A percentile compares a stretch with the other conserved stretches of the same genome.
These are phyloP conservation scores for Orthosia gothica DNA, from an alignment of 2,888 invertebrate species.

Conservation along the genomic window DNA sequence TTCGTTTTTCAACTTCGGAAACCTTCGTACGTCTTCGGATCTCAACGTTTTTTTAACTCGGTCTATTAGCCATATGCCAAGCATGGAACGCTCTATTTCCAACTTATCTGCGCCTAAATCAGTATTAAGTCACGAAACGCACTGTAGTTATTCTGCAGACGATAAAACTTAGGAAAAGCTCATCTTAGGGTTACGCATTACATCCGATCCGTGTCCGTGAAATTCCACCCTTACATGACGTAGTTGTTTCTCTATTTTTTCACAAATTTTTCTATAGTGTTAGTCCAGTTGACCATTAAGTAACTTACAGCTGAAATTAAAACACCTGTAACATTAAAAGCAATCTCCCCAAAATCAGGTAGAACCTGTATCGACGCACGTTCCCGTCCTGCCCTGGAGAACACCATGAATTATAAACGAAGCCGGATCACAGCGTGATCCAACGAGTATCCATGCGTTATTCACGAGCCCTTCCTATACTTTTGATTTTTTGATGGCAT, in stretches of 20 bases:
- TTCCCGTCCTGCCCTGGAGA: conserved; percentile 9
- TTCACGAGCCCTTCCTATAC: conserved; percentile 70
- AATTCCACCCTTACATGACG: too few relatives aligned
- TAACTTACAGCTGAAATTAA: neutral
- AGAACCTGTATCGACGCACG: conserved; percentile 12
- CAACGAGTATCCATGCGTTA: conserved; percentile 68
- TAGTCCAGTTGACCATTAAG: too few relatives aligned
- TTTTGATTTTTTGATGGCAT: conserved; percentile 77
- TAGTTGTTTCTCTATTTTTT: too few relatives aligned
- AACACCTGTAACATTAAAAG: neutral
- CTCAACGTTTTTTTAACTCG: too few relatives aligned
- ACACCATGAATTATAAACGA: conserved; percentile 63
- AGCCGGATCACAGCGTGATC: conserved; percentile 34
- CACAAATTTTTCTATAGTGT: too few relatives aligned
- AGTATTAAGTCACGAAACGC: neutral
- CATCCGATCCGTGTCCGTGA: too few relatives aligned
- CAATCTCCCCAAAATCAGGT: neutral
- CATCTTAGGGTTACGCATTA: too few relatives aligned
- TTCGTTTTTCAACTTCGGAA: too few relatives aligned
- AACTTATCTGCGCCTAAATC: neutral
- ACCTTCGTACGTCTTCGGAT: too few relatives aligned
- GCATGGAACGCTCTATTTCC: too few relatives aligned
- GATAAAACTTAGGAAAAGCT: neutral
- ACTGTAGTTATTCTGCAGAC: neutral
- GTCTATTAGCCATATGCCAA: too few relatives aligned